These are phyloP conservation scores for Tachina grossa DNA, from an alignment of 2,888 invertebrate genomes.

Conservation along the genomic window DNA sequence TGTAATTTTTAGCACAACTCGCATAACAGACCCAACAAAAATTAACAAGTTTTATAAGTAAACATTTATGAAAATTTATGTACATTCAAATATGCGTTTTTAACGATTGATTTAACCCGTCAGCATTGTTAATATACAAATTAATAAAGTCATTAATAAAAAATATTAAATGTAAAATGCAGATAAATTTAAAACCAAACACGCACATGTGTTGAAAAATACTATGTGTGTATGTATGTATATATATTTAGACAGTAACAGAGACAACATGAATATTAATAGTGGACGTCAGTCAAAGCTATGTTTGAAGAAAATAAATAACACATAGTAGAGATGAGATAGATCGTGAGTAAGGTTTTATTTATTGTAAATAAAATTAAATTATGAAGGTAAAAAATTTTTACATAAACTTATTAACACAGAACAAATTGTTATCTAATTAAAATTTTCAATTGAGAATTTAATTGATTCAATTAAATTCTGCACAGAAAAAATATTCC, in stretches of 20 bases:
- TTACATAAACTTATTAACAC: no score
- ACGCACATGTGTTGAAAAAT: conserved; percentile 64
- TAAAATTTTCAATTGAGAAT: no score
- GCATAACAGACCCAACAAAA: not conserved
- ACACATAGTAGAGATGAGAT: not conserved
- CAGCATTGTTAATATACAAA: conserved; percentile 77
- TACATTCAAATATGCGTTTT: conserved; percentile 49
- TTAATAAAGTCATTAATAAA: conserved; percentile 80
- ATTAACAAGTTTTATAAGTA: not conserved
- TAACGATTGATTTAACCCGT: conserved; percentile 74
- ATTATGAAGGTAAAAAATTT: no score
- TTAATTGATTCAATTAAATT: no score
- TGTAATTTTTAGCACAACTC: no score
- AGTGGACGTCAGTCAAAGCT: conserved; percentile 4
- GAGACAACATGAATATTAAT: conserved; percentile 33
- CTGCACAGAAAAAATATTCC: no score
- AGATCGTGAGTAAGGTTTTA: not conserved
- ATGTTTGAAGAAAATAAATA: not conserved
- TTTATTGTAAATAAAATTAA: not conserved
- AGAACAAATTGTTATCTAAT: no score
- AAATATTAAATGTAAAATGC: conserved; percentile 73
- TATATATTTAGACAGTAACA: conserved; percentile 12
- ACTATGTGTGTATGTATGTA: not conserved
- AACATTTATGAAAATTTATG: not conserved
- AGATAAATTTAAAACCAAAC: conserved; percentile 54